Conservation (phyloP, 2,113 vertebrate species). For the Peucedramus taeniatus region DNA sequence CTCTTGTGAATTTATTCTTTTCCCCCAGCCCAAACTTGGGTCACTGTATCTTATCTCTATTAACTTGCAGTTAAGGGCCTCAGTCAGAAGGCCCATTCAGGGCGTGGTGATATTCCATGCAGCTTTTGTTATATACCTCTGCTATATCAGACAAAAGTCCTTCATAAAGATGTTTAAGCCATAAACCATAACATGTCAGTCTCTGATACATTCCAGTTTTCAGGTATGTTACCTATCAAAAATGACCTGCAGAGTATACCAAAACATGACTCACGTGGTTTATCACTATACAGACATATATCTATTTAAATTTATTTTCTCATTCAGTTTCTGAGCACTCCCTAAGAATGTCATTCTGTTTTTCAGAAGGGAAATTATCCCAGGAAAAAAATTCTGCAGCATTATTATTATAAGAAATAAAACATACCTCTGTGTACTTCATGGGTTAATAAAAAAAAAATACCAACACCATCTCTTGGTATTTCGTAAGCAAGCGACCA, state of each 20-base stretch:
- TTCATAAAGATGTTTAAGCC: not conserved
- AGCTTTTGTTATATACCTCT: not conserved
- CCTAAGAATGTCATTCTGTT: not conserved
- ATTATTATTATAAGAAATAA: not conserved
- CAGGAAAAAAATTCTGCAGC: not conserved
- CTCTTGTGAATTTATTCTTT: not conserved
- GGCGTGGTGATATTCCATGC: not conserved
- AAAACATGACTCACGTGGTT: not conserved
- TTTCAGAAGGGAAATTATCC: not conserved
- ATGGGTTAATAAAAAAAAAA: not conserved
- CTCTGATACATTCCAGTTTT: not conserved
- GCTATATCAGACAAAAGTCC: not conserved
- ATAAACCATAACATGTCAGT: not conserved
- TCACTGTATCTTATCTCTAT: not conserved
- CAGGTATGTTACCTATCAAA: not conserved
- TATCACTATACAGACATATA: not conserved
- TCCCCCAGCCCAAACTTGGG: not conserved
- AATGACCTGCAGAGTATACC: rapidly evolving
- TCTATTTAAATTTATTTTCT: not conserved
- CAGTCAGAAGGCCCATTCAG: not conserved
- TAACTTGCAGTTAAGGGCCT: rapidly evolving
- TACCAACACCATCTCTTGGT: not conserved
- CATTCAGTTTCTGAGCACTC: not conserved
- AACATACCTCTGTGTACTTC: not conserved
- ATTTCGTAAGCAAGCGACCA: not conserved